A percentile compares a stretch with the other conserved stretches of the same genome.
phyloP scores from a whole-genome alignment of 2,888 invertebrate species.

The Epistrophella euchroma region DNA sequence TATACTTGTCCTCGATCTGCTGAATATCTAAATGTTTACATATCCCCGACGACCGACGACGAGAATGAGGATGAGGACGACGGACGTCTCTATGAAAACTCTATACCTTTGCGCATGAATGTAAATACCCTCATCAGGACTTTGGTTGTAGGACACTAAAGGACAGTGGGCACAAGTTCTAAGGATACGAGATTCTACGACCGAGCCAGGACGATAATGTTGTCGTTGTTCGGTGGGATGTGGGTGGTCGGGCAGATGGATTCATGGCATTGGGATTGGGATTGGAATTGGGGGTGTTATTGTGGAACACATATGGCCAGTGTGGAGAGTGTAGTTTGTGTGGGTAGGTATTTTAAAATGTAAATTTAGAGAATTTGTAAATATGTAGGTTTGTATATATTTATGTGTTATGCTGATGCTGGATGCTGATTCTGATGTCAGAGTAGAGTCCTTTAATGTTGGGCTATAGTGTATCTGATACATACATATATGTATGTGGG shows the following conservation, averaged over 20 bases:
- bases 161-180: slow-evolving; percentile 72
- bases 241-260: slow-evolving; percentile 5
- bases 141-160: slow-evolving; percentile 72
- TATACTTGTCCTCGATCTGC: slow-evolving; percentile 73
- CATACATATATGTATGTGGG: slow-evolving; percentile 27
- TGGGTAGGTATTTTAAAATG: slow-evolving; percentile 76
- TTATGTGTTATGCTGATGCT: slow-evolving; percentile 32
- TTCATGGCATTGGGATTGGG: neutral
- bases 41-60: slow-evolving; percentile 39
- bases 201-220: slow-evolving; percentile 30
- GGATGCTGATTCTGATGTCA: slow-evolving; percentile 52
- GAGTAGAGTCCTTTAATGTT: slow-evolving; percentile 43
- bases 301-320: slow-evolving; percentile 75
- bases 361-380: slow-evolving; percentile 76
- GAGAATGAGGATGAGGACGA: neutral
- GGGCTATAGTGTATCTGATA: slow-evolving; percentile 31
- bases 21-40: slow-evolving; percentile 75
- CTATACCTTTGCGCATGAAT: slow-evolving; percentile 76
- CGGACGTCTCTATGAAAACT: slow-evolving; percentile 67
- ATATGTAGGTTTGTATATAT: slow-evolving; percentile 44
- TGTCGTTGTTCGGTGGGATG: slow-evolving; percentile 21
- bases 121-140: slow-evolving; percentile 74
- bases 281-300: slow-evolving; percentile 27
- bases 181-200: slow-evolving; percentile 59
- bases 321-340: slow-evolving; percentile 74